Evolutionary conservation across 2,113 vertebrate genomes (phyloP).

Genomic region (Labrus mixtus): DNA sequence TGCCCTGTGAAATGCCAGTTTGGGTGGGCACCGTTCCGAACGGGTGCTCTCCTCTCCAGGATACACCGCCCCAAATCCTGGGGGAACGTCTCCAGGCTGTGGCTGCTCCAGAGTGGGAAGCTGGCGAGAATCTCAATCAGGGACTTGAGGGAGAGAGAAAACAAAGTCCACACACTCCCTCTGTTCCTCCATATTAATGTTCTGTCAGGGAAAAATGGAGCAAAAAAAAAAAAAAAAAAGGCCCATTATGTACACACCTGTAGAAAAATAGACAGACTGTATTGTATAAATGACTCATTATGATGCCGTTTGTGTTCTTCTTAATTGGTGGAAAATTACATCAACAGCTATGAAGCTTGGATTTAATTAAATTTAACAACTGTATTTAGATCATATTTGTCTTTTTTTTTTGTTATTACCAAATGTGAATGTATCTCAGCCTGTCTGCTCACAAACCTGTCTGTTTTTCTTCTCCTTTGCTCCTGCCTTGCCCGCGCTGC

Average conservation of each 20-base stretch:
- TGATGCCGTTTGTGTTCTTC: conserved; percentile 50
- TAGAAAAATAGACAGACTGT: conserved; percentile 33
- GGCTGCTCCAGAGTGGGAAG: conserved; percentile 56
- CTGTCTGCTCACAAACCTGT: conserved; percentile 67
- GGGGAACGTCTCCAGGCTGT: conserved; percentile 69
- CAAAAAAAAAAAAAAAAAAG: conserved; percentile 31
- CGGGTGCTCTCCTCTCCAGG: conserved; percentile 76
- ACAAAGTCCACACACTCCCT: conserved; percentile 49
- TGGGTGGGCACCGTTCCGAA: conserved; percentile 80
- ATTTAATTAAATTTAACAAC: conserved; percentile 51
- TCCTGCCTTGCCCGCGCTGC: conserved; percentile 61
- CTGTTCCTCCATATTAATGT: conserved; percentile 51
- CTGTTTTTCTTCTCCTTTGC: conserved; percentile 54
- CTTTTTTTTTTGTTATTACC: conserved; percentile 41
- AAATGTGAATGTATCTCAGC: conserved; percentile 48
- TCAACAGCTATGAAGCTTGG: conserved; percentile 42
- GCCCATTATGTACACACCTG: conserved; percentile 52
- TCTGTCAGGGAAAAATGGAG: conserved; percentile 9
- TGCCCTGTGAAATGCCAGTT: conserved; percentile 79
- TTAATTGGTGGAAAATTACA: conserved; percentile 58
- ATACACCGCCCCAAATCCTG: conserved; percentile 57
- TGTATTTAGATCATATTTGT: conserved; percentile 21
- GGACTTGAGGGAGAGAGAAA: conserved; percentile 41
- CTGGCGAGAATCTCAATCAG: conserved; percentile 76
- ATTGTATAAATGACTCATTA: conserved; percentile 36